These are phyloP conservation scores for Xerus inauris DNA, from an alignment of 2,113 vertebrate genomes.

Conservation along the genomic window DNA sequence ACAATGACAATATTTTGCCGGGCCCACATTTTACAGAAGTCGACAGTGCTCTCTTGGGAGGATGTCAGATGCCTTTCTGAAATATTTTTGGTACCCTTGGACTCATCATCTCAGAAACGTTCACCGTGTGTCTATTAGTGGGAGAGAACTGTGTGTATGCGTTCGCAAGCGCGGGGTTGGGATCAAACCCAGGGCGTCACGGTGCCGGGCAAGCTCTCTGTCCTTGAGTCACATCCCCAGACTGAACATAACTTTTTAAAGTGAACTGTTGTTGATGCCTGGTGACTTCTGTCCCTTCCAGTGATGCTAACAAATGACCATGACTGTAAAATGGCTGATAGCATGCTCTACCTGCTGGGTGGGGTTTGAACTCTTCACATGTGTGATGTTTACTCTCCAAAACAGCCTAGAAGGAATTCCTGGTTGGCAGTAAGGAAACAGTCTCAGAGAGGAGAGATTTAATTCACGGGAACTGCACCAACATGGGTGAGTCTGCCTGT, in stretches of 20 bases:
- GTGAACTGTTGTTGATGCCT: not conserved
- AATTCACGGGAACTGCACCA: not conserved
- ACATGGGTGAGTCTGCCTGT: not conserved
- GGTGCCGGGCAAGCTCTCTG: not conserved
- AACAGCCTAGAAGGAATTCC: not conserved
- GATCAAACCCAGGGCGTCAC: not conserved
- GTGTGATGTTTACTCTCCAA: not conserved
- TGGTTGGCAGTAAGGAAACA: not conserved
- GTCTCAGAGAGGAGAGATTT: constrained; percentile 38
- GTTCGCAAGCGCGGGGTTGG: too few relatives aligned
- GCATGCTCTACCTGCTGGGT: fast-evolving
- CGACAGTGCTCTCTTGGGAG: fast-evolving
- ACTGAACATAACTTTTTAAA: not conserved
- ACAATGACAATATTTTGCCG: not conserved
- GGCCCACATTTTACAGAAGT: not conserved
- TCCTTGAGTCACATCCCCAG: not conserved
- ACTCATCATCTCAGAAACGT: not conserved
- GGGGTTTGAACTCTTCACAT: not conserved
- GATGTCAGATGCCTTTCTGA: not conserved
- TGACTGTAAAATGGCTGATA: not conserved
- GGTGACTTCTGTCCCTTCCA: not conserved
- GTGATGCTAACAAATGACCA: not conserved
- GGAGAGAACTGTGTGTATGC: not conserved
- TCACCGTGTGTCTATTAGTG: fast-evolving
- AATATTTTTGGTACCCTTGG: not conserved